Conservation (phyloP, 2,888 invertebrate genomes). For the Tolmerus cingulatus region DNA sequence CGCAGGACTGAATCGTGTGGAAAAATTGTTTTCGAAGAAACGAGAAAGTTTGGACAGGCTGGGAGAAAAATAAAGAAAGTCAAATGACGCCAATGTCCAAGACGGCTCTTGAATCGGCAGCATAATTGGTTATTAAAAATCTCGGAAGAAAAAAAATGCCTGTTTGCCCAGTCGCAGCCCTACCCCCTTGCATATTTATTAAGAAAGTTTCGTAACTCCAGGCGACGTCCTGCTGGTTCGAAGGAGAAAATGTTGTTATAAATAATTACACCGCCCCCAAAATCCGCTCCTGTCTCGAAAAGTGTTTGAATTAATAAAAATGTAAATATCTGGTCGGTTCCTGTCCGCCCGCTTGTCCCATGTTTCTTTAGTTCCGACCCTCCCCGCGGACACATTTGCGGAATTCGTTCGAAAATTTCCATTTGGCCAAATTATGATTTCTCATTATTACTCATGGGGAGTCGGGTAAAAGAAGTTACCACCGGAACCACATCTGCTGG, state of each 20-base stretch:
- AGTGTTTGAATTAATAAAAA: neutral
- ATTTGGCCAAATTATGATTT: neutral
- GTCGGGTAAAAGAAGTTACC: neutral
- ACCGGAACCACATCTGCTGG: conserved; percentile 1
- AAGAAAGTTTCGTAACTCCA: neutral
- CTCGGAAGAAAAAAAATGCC: neutral
- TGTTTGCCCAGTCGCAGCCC: neutral
- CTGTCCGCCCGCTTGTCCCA: neutral
- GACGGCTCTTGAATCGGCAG: neutral
- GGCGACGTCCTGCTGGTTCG: neutral
- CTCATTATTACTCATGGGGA: neutral
- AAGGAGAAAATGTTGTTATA: neutral
- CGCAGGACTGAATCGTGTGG: neutral
- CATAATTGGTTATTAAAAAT: neutral
- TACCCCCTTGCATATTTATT: neutral
- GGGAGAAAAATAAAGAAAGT: neutral
- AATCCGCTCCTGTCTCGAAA: neutral
- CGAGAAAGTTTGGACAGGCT: neutral
- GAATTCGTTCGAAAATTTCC: neutral
- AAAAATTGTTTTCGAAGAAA: neutral
- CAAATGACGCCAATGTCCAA: neutral
- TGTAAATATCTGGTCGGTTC: neutral
- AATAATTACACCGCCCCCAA: neutral
- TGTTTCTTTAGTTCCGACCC: neutral
- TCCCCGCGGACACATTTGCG: neutral